Percentiles rank a stretch among this genome's conserved stretches.
phyloP scores from a whole-genome alignment of 1,140 invertebrate genomes.

The Drosophila paulistorum region DNA sequence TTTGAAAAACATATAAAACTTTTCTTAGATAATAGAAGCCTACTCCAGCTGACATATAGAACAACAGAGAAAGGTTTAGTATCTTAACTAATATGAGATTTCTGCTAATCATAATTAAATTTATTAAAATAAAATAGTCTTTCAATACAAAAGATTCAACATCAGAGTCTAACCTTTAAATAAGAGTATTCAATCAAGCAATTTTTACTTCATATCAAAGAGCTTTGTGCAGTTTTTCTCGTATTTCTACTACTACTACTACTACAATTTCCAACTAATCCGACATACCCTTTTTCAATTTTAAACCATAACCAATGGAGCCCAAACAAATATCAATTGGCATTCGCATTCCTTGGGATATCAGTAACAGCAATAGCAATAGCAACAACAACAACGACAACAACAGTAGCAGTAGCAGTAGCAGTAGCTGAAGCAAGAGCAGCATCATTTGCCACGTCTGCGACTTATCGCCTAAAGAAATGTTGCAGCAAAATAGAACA shows the following conservation, averaged over 20 bases:
- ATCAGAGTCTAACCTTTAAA: too few relatives aligned
- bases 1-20: too few relatives aligned
- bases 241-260: background rate
- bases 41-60: too few relatives aligned
- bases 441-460: slow-evolving; percentile 78
- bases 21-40: too few relatives aligned
- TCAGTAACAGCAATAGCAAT: slow-evolving; percentile 42
- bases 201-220: background rate
- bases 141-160: too few relatives aligned
- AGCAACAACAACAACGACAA: background rate
- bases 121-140: too few relatives aligned
- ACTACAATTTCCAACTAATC: slow-evolving; percentile 12
- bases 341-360: slow-evolving; percentile 46
- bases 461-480: slow-evolving; percentile 79
- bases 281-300: background rate
- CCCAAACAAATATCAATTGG: slow-evolving; percentile 49
- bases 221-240: background rate
- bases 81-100: too few relatives aligned
- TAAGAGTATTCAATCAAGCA: background rate
- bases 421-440: slow-evolving; percentile 49
- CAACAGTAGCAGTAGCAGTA: background rate
- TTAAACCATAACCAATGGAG: slow-evolving; percentile 35
- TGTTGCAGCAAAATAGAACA: slow-evolving; percentile 68
- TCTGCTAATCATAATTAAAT: too few relatives aligned
- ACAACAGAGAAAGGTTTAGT: too few relatives aligned